Evolutionary conservation across 2,888 invertebrate genomes (phyloP).

Genomic region (Troides aeacus): DNA sequence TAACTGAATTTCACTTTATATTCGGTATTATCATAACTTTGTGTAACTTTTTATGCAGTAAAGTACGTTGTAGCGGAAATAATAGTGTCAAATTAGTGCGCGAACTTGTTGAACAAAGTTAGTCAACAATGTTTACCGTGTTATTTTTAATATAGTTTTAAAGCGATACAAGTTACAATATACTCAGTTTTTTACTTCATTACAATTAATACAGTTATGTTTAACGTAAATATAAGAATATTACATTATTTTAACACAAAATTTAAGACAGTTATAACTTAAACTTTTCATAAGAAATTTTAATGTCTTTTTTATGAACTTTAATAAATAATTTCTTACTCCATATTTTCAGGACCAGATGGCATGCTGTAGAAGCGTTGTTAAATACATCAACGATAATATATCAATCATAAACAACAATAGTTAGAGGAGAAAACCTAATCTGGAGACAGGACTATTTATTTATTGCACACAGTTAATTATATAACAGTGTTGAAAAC

Average conservation of each 20-base stretch:
- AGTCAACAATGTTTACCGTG: slow-evolving; percentile 68
- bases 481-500: slow-evolving; percentile 14
- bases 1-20: slow-evolving; percentile 44
- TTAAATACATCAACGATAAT: slow-evolving; percentile 49
- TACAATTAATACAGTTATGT: neutral
- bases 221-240: neutral
- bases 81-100: slow-evolving; percentile 57
- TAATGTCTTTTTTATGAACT: neutral
- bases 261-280: neutral
- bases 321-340: neutral
- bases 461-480: slow-evolving; percentile 4
- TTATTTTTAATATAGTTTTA: slow-evolving; percentile 51
- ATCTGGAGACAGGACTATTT: slow-evolving; percentile 9
- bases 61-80: slow-evolving; percentile 34
- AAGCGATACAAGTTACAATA: slow-evolving; percentile 47
- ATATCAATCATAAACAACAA: slow-evolving; percentile 39
- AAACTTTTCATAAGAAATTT: neutral
- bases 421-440: slow-evolving; percentile 33
- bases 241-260: neutral
- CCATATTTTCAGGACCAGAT: slow-evolving; percentile 62
- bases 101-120: slow-evolving; percentile 61
- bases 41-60: slow-evolving; percentile 31
- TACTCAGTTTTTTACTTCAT: slow-evolving; percentile 20
- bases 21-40: slow-evolving; percentile 34
- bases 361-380: slow-evolving; percentile 48